phyloP scores from a whole-genome alignment of 2,113 vertebrate species.

The Mionectes macconnelli region DNA sequence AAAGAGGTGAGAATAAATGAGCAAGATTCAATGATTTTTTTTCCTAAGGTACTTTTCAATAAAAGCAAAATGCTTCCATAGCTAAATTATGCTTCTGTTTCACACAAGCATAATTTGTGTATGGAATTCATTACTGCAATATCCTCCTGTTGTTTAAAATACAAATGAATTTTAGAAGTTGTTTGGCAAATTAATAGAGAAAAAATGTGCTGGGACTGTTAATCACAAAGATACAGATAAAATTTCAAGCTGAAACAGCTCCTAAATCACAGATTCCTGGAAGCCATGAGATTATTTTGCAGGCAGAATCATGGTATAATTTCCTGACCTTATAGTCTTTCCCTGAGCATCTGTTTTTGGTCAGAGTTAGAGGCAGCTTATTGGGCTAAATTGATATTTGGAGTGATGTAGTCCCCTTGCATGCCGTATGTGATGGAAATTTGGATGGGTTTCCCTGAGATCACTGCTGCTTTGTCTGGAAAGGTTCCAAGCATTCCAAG shows the following conservation, averaged over 20 bases:
- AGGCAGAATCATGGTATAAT: not conserved
- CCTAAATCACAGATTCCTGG: not conserved
- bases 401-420: not conserved
- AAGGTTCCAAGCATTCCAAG: not conserved
- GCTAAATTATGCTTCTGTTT: not conserved
- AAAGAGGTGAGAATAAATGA: not conserved
- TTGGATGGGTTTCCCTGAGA: not conserved
- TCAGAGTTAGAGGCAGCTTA: not conserved
- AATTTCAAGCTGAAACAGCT: not conserved
- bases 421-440: not conserved
- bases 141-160: not conserved
- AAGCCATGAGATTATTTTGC: not conserved
- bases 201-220: not conserved
- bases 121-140: not conserved
- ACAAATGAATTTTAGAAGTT: not conserved
- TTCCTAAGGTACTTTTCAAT: not conserved
- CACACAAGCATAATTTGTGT: not conserved
- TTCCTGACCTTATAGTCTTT: not conserved
- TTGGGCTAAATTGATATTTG: not conserved
- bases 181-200: not conserved
- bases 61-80: not conserved
- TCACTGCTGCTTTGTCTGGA: not conserved
- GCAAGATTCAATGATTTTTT: not conserved
- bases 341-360: constrained; percentile 1
- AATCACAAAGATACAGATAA: not conserved